These are phyloP conservation scores for Dinoponera quadriceps DNA, from an alignment of 1,140 invertebrate genomes.

Conservation along the genomic window DNA sequence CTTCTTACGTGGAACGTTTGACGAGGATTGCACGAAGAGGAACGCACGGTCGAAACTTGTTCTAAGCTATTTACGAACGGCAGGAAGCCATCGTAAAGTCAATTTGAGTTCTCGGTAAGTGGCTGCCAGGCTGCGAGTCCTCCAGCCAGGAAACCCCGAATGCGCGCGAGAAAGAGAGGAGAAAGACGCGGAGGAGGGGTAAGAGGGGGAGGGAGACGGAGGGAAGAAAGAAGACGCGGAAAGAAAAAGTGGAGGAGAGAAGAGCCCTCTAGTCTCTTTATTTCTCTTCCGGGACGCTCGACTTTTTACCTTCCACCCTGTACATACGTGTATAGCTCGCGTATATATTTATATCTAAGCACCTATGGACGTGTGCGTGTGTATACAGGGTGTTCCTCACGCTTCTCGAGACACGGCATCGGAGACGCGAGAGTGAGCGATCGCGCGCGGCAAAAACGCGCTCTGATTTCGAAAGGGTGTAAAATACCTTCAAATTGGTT, in stretches of 20 bases:
- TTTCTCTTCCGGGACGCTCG: slow-evolving; percentile 66
- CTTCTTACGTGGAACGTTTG: slow-evolving; percentile 60
- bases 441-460: background rate
- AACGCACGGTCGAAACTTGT: slow-evolving; percentile 64
- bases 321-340: slow-evolving; percentile 36
- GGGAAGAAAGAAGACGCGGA: slow-evolving; percentile 41
- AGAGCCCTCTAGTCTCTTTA: slow-evolving; percentile 63
- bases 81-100: slow-evolving; percentile 66
- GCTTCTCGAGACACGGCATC: slow-evolving; percentile 22
- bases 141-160: slow-evolving; percentile 59
- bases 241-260: slow-evolving; percentile 53
- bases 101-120: slow-evolving; percentile 65
- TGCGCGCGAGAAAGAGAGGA: slow-evolving; percentile 43
- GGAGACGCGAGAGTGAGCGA: background rate
- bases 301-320: slow-evolving; percentile 62
- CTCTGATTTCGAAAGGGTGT: slow-evolving; percentile 19
- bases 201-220: background rate
- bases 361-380: background rate
- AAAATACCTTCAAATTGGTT: slow-evolving; percentile 39
- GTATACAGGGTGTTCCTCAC: slow-evolving; percentile 38
- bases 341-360: slow-evolving; percentile 45
- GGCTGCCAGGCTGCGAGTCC: slow-evolving; percentile 61
- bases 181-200: slow-evolving; percentile 37
- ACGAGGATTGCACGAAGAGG: slow-evolving; percentile 61
- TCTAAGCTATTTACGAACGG: slow-evolving; percentile 66